Base-by-base conservation (phyloP, 2,113 vertebrate species). In the Xenopus borealis region DNA sequence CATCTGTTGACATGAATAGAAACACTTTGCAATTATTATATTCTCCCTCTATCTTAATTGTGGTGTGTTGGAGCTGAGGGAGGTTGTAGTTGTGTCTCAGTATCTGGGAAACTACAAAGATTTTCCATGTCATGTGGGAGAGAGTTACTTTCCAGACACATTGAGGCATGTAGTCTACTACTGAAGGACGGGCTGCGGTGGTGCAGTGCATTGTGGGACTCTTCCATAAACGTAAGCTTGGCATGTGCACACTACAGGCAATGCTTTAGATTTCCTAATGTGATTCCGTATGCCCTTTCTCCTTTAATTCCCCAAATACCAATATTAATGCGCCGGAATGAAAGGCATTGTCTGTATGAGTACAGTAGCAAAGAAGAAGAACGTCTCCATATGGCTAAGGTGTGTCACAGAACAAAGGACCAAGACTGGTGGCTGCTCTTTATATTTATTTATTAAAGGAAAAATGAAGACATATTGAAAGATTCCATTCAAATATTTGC, bases 201-300 rank as follows among this genome's bases (percentile, higher is more conserved):
- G 79, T 47, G 84, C 80, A 70, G 71, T 88, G 90, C 88, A 88
- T 86, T 80, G 81, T 90, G 86, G 87, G 83, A 88, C 81, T 78
- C 80, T 78, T 68, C 83, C 53, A 63, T 67, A 80, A 19, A 40
- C 75, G 72, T 72, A 64, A 2, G 50, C 69, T 12, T 53, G 80
- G 76, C 73, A 72, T 82, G 82, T 79, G 78, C 72, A 30, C 74
- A 0, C 81, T 81, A 27, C 79, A 66, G 82, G 79, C 84, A 69
- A 81, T 86, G 82, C 79, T 52, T 53, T 82, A 62, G 79, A 81
- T 40, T 50, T 20, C 44, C 11, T 47, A 2, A 17, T 18, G 47
- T 30, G 20, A 52, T n/a, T 13, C 6, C 16, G 14, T 40, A 58
- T 13, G 40, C 16, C 16, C 1, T 12, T 18, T 61, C 53, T 16